A percentile compares a stretch with the other conserved stretches of the same genome.
Evolutionary conservation across 2,888 invertebrate genomes (phyloP).

Genomic region (Fragum sueziense): DNA sequence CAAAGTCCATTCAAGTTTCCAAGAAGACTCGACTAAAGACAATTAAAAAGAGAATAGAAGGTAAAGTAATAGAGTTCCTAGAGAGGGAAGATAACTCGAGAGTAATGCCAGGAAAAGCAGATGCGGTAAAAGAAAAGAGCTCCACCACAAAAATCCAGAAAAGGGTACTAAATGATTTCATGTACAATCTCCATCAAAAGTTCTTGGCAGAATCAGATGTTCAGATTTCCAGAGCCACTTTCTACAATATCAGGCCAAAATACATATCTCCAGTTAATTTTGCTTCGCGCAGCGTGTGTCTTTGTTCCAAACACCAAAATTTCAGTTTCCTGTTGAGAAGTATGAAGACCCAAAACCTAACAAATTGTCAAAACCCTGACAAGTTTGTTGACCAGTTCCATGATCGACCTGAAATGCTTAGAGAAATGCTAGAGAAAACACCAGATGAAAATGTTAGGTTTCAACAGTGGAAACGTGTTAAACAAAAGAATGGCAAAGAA

Average conservation of each 20-base stretch:
- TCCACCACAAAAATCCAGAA: neutral
- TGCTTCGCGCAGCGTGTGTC: neutral
- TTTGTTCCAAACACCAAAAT: neutral
- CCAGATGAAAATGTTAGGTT: neutral
- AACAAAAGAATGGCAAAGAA: neutral
- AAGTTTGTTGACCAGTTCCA: neutral
- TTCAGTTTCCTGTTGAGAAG: neutral
- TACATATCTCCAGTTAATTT: neutral
- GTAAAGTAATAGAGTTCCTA: neutral
- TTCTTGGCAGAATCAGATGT: neutral
- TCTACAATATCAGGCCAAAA: neutral
- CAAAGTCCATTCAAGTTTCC: neutral
- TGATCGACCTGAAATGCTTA: neutral
- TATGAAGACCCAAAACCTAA: neutral
- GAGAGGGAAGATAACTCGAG: neutral
- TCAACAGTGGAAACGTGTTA: constrained; percentile 5
- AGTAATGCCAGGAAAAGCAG: neutral
- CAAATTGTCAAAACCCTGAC: neutral
- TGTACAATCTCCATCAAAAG: neutral
- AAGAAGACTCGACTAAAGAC: neutral
- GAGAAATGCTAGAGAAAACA: neutral
- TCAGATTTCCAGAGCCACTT: neutral
- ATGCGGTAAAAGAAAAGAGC: neutral
- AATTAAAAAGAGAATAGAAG: neutral
- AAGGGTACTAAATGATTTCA: neutral